Percentiles rank a stretch among this genome's conserved stretches.
Conservation (phyloP, 2,888 invertebrate genomes). For the Beris morrisii region DNA sequence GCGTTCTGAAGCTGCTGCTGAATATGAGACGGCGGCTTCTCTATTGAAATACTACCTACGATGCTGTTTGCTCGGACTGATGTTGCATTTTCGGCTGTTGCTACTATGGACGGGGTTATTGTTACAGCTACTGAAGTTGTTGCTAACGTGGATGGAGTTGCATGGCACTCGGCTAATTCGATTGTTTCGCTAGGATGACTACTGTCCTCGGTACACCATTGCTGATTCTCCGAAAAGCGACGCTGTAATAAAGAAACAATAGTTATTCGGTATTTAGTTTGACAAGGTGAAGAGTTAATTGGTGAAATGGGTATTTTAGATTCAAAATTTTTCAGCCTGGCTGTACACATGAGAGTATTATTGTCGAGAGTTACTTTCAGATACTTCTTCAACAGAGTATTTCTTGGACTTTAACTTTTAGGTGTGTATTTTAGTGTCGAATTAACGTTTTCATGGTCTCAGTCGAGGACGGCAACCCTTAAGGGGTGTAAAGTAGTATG, state of each 20-base stretch:
- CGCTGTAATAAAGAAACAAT: conserved; percentile 44
- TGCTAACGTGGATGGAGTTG: conserved; percentile 10
- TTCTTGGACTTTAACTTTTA: too few relatives aligned
- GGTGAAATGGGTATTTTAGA: too few relatives aligned
- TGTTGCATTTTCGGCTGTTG: conserved; percentile 45
- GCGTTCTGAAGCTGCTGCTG: conserved; percentile 2
- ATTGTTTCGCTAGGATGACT: conserved; percentile 41
- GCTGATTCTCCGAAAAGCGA: conserved; percentile 51
- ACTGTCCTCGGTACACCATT: conserved; percentile 52
- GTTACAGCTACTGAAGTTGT: not conserved
- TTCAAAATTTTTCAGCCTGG: too few relatives aligned
- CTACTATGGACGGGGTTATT: conserved; percentile 41
- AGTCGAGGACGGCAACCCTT: too few relatives aligned
- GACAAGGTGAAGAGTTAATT: not conserved
- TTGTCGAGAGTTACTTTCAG: too few relatives aligned
- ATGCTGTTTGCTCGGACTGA: conserved; percentile 50
- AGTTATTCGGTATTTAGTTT: not conserved
- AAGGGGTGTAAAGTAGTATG: too few relatives aligned
- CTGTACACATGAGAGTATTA: too few relatives aligned
- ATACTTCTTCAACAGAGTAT: too few relatives aligned
- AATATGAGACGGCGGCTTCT: conserved; percentile 51
- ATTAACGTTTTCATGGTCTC: too few relatives aligned
- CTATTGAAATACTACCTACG: conserved; percentile 54
- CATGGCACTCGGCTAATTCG: conserved; percentile 42
- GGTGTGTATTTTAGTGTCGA: too few relatives aligned